phyloP scores from a whole-genome alignment of 2,113 vertebrate species.

The Eubucco bourcierii region DNA sequence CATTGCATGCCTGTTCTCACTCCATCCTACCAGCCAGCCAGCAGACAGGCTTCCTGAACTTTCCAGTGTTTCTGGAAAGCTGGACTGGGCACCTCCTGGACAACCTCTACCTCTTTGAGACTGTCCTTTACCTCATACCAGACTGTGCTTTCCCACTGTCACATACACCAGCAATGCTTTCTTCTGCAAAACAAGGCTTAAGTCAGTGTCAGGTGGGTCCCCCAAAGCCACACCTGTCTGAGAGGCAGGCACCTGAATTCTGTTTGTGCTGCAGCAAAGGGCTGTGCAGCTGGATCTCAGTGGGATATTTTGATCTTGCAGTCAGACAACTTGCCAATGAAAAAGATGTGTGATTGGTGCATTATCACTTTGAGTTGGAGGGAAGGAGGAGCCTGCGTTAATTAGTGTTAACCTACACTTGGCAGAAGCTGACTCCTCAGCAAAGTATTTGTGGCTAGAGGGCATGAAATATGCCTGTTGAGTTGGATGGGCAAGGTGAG shows the following conservation, averaged over 20 bases:
- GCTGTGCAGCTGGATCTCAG: background rate
- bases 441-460: conserved; percentile 11
- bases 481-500: background rate
- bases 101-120: background rate
- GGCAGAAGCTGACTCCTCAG: background rate
- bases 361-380: background rate
- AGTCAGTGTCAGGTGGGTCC: background rate
- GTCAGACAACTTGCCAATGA: accelerated
- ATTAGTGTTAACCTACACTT: background rate
- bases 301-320: background rate
- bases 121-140: background rate
- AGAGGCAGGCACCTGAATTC: background rate
- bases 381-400: conserved; percentile 11
- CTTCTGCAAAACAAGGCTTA: background rate
- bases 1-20: background rate
- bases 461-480: background rate
- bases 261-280: background rate
- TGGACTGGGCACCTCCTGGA: background rate
- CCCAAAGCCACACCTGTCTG: background rate
- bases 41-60: background rate
- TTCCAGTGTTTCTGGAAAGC: background rate
- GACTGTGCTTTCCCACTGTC: background rate
- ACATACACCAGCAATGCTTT: no score
- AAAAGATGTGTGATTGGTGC: background rate
- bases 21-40: background rate